A percentile compares a stretch with the other conserved stretches of the same genome.
These are phyloP conservation scores for Cataglyphis cursor DNA, from an alignment of 2,888 invertebrate genomes.

Conservation along the genomic window DNA sequence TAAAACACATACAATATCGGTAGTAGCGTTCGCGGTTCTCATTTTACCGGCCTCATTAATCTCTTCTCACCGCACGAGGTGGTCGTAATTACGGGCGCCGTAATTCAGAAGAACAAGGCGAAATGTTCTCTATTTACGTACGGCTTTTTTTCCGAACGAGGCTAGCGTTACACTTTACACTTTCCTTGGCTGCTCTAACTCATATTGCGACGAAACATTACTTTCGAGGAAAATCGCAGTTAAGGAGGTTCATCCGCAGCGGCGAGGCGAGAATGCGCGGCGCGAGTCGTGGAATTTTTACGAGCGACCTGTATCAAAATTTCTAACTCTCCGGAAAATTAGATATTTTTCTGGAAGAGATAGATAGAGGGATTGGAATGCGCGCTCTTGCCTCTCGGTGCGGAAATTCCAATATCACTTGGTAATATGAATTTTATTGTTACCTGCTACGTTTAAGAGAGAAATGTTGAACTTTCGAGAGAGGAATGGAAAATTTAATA, in stretches of 20 bases:
- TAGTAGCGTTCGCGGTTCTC: not conserved
- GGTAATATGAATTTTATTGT: not conserved
- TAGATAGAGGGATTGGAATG: not conserved
- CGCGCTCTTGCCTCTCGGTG: not conserved
- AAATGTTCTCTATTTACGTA: conserved; percentile 47
- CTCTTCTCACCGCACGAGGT: conserved; percentile 26
- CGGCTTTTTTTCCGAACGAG: conserved; percentile 16
- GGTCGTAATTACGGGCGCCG: conserved; percentile 45
- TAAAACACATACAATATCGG: conserved; percentile 15
- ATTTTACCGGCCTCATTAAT: conserved; percentile 50
- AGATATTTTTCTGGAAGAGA: not conserved
- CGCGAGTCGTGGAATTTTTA: conserved; percentile 27
- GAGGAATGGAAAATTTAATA: not conserved
- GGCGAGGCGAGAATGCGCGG: not conserved
- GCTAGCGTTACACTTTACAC: conserved; percentile 34
- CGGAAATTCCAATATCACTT: conserved; percentile 27
- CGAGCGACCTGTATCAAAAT: conserved; percentile 32
- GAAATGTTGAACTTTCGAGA: not conserved
- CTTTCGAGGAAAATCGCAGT: conserved; percentile 11
- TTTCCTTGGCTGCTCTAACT: conserved; percentile 14
- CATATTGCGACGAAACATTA: conserved; percentile 41
- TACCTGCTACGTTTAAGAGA: not conserved
- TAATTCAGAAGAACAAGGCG: conserved; percentile 50
- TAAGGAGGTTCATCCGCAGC: not conserved
- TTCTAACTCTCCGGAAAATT: conserved; percentile 36